These are phyloP conservation scores for Pseudococcus viburni DNA, from an alignment of 2,888 invertebrate species.

Conservation along the genomic window DNA sequence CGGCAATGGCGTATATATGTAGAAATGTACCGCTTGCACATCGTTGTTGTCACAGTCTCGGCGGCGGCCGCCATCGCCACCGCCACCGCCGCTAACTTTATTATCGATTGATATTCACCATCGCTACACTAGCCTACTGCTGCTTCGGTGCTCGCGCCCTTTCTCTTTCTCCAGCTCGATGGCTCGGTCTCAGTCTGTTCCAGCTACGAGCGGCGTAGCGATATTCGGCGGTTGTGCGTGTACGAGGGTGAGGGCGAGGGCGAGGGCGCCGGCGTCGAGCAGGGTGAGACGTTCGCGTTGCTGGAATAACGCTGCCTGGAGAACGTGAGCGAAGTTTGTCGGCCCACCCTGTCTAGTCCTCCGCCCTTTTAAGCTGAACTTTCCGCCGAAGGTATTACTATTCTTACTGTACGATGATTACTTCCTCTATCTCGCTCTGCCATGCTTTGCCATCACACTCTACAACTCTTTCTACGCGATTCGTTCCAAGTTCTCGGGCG, in stretches of 20 bases:
- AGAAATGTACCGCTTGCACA: not conserved
- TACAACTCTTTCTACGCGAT: not conserved
- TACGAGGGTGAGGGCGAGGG: too few relatives aligned
- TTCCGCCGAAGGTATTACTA: conserved; percentile 34
- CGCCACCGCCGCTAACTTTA: not conserved
- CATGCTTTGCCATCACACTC: not conserved
- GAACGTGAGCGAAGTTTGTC: not conserved
- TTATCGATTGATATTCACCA: conserved; percentile 52
- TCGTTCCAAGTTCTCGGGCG: not conserved
- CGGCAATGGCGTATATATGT: not conserved
- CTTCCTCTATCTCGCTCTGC: not conserved
- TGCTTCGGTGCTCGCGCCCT: not conserved
- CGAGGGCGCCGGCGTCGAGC: not conserved
- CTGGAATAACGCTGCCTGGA: conserved; percentile 26
- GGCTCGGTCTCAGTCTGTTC: not conserved
- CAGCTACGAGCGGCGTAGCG: not conserved
- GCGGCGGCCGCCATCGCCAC: not conserved
- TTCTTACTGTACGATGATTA: conserved; percentile 2
- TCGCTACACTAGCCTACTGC: conserved; percentile 45
- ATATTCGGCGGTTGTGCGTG: not conserved
- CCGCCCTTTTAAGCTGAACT: conserved; percentile 39
- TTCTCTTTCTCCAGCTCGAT: not conserved
- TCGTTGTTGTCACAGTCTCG: conserved; percentile 49
- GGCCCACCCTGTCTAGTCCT: conserved; percentile 31
- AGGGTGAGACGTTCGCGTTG: not conserved